A percentile compares a stretch with the other conserved stretches of the same genome.
Evolutionary conservation across 2,797 vertebrate species (phyloP).

Genomic region (Schizopygopsis pylzovi): DNA sequence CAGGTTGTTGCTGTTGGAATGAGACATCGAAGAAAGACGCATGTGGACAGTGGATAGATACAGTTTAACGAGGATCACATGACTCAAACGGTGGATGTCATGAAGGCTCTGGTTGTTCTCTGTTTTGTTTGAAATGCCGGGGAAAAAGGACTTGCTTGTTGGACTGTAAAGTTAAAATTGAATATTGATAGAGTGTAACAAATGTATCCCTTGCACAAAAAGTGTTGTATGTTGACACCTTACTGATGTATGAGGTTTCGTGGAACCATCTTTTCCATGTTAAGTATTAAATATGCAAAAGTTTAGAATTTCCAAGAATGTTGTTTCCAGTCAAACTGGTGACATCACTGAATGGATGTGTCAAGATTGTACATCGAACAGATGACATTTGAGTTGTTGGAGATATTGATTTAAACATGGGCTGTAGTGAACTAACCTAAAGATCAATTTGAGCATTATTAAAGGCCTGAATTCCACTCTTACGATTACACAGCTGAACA

Average conservation of each 20-base stretch:
- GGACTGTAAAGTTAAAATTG: constrained; percentile 56
- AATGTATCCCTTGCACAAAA: constrained; percentile 60
- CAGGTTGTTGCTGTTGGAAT: constrained; percentile 48
- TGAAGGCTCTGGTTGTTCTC: constrained; percentile 43
- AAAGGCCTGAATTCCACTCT: constrained; percentile 10
- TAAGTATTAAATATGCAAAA: constrained; percentile 54
- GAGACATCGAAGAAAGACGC: constrained; percentile 48
- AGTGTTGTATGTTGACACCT: constrained; percentile 61
- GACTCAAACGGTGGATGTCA: constrained; percentile 36
- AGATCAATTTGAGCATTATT: constrained; percentile 25
- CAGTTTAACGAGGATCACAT: constrained; percentile 40
- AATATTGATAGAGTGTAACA: constrained; percentile 63
- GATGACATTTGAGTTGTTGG: constrained; percentile 15
- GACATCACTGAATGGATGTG: constrained; percentile 6
- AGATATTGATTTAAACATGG: not conserved
- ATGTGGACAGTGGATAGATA: constrained; percentile 39
- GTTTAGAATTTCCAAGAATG: constrained; percentile 41
- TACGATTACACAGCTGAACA: constrained; percentile 8
- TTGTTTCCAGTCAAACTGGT: constrained; percentile 38
- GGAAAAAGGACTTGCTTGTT: constrained; percentile 54
- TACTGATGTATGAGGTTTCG: constrained; percentile 58
- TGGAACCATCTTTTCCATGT: constrained; percentile 60
- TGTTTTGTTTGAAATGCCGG: constrained; percentile 47
- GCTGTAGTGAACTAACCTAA: constrained; percentile 19
- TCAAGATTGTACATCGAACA: constrained; percentile 10